A percentile compares a stretch with the other conserved stretches of the same genome.
phyloP scores from a whole-genome alignment of 2,888 invertebrate genomes.

The Polydrusus tereticollis region DNA sequence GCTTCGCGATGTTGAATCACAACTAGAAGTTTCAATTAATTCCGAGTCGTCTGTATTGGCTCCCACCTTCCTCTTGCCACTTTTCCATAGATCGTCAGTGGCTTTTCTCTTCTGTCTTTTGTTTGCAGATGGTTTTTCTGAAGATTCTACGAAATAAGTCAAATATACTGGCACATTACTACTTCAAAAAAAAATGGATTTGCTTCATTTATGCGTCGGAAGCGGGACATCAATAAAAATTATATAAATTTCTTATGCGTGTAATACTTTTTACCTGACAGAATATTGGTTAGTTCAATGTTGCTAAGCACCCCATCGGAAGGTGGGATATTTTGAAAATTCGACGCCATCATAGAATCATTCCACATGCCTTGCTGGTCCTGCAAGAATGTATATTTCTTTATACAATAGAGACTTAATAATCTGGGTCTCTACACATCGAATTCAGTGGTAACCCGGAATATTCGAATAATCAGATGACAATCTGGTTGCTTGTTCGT shows the following conservation, averaged over 20 bases:
- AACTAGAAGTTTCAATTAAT: slow-evolving; percentile 75
- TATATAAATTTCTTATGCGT: too few relatives aligned
- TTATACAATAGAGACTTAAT: too few relatives aligned
- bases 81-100: slow-evolving; percentile 58
- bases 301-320: slow-evolving; percentile 61
- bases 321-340: slow-evolving; percentile 65
- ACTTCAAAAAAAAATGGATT: too few relatives aligned
- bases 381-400: slow-evolving; percentile 54
- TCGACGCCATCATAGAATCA: slow-evolving; percentile 64
- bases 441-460: too few relatives aligned
- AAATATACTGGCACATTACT: too few relatives aligned
- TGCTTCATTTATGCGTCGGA: too few relatives aligned
- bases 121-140: slow-evolving; percentile 39
- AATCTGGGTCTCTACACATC: too few relatives aligned
- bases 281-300: slow-evolving; percentile 63
- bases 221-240: too few relatives aligned
- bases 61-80: slow-evolving; percentile 71
- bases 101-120: slow-evolving; percentile 56
- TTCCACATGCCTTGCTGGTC: slow-evolving; percentile 64
- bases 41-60: slow-evolving; percentile 72
- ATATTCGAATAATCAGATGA: too few relatives aligned
- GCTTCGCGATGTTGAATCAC: slow-evolving; percentile 74
- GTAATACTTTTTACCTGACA: slow-evolving; percentile 60
- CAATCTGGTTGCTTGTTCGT: too few relatives aligned
- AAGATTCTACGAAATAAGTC: slow-evolving; percentile 9